A percentile compares a stretch with the other conserved stretches of the same genome.
Conservation (phyloP, 2,797 vertebrate species). For the Spinus pinus region DNA sequence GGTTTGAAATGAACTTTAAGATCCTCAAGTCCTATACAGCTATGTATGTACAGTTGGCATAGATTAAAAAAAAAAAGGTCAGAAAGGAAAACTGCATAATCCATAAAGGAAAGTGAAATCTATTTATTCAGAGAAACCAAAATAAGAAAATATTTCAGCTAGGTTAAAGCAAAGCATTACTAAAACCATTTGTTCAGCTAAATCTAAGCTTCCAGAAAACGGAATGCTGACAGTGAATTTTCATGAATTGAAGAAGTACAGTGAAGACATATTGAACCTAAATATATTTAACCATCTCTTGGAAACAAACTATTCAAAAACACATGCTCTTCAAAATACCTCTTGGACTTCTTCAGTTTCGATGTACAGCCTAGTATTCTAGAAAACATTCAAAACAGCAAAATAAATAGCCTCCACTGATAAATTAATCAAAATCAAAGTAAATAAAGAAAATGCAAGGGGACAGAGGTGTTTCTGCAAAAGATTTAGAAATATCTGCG, state of each 20-base stretch:
- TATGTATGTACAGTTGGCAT: accelerated
- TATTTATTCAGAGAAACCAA: not conserved
- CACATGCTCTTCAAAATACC: not conserved
- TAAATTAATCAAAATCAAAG: not conserved
- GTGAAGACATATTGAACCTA: not conserved
- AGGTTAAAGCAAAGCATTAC: not conserved
- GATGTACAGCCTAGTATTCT: not conserved
- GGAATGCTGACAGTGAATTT: not conserved
- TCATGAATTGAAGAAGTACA: not conserved
- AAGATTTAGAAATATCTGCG: not conserved
- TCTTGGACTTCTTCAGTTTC: not conserved
- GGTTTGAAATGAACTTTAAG: not conserved
- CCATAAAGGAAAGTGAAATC: not conserved
- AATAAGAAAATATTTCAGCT: not conserved
- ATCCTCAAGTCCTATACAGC: not conserved
- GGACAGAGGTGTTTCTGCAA: not conserved
- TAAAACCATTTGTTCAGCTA: not conserved
- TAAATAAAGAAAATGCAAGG: not conserved
- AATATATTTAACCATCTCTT: not conserved
- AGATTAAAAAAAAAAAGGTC: not conserved
- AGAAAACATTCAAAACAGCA: not conserved
- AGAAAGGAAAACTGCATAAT: not conserved
- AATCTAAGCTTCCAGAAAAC: not conserved
- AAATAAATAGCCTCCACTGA: not conserved
- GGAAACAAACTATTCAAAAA: not conserved